Evolutionary conservation across 2,113 vertebrate genomes (phyloP).

Genomic region (Pseudolaguvia tuberculata): DNA sequence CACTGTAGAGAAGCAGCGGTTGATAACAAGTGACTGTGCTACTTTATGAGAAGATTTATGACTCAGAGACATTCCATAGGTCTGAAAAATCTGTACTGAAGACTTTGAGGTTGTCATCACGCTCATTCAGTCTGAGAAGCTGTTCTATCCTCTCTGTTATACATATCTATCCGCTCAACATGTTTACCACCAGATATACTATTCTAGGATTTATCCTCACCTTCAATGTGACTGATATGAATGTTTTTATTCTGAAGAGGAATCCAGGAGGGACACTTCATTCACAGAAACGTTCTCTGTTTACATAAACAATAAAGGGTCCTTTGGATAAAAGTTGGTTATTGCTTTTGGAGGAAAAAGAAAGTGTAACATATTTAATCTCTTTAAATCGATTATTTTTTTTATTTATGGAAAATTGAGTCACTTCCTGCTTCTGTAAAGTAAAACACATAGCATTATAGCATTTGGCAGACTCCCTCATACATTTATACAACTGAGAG

Average conservation of each 20-base stretch:
- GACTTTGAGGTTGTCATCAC: neutral
- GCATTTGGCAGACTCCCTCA: too few relatives aligned
- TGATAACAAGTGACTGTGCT: slow-evolving; percentile 1
- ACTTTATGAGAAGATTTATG: neutral
- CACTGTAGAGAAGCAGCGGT: neutral
- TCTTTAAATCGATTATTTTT: too few relatives aligned
- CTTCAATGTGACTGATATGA: slow-evolving; percentile 29
- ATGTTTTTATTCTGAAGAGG: slow-evolving; percentile 37
- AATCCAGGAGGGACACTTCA: slow-evolving; percentile 37
- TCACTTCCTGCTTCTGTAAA: too few relatives aligned
- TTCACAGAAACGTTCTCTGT: slow-evolving; percentile 23
- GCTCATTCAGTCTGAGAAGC: neutral
- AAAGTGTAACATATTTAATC: too few relatives aligned
- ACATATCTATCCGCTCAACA: slow-evolving; percentile 18
- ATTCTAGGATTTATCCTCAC: slow-evolving; percentile 21
- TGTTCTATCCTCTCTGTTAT: slow-evolving; percentile 27
- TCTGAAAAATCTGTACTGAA: neutral
- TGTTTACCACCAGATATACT: neutral
- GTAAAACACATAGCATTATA: too few relatives aligned
- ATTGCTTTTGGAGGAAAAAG: neutral
- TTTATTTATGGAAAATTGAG: too few relatives aligned
- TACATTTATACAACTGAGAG: too few relatives aligned
- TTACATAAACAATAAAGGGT: neutral
- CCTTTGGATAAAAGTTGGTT: neutral
- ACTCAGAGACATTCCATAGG: neutral